Percentiles rank a stretch among this genome's conserved stretches.
Evolutionary conservation across 1,140 invertebrate species (phyloP).

Genomic region (Planococcus citri): DNA sequence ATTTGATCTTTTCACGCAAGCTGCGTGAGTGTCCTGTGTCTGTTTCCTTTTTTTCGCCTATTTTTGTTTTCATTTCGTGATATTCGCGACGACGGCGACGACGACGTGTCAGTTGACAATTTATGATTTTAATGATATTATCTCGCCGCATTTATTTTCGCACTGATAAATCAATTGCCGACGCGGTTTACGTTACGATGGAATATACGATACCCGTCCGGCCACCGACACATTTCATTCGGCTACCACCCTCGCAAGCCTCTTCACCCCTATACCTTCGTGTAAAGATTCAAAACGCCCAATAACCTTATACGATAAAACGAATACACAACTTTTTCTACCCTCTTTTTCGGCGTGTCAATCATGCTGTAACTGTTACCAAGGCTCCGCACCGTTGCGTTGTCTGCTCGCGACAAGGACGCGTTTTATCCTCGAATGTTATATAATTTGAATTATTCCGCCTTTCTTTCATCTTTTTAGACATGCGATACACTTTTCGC

Average conservation of each 20-base stretch:
- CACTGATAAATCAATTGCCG: neutral
- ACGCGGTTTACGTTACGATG: neutral
- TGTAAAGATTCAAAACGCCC: neutral
- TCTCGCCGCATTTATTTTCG: neutral
- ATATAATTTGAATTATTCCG: neutral
- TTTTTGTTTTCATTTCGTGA: too few species aligned
- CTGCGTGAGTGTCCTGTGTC: too few species aligned
- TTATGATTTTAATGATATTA: conserved; percentile 4
- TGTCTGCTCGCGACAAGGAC: too few species aligned
- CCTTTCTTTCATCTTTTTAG: neutral
- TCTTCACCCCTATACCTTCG: neutral
- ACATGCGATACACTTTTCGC: neutral
- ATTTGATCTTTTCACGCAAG: too few species aligned
- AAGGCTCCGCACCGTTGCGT: too few species aligned
- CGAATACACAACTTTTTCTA: neutral
- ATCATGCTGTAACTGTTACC: neutral
- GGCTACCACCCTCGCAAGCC: neutral
- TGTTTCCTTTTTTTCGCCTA: too few species aligned
- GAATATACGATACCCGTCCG: too few species aligned
- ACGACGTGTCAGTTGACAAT: neutral
- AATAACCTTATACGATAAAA: too few species aligned
- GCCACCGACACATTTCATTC: neutral
- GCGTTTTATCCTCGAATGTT: too few species aligned
- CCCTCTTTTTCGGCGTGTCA: neutral
- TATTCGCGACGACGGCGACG: too few species aligned